phyloP scores from a whole-genome alignment of 2,888 invertebrate genomes.

The Scotopteryx bipunctaria region DNA sequence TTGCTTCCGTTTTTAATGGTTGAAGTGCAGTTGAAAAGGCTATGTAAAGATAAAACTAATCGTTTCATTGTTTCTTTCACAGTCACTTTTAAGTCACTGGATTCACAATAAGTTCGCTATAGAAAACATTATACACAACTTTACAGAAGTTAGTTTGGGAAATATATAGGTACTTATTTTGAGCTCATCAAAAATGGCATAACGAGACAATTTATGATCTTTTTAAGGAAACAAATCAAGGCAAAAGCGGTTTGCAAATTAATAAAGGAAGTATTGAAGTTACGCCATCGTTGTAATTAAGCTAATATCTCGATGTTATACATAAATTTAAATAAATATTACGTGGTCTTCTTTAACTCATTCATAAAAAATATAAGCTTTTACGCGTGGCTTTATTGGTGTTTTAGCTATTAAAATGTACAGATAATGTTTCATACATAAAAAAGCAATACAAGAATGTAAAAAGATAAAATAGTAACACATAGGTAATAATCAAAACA shows the following conservation, averaged over 20 bases:
- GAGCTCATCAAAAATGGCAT: constrained; percentile 28
- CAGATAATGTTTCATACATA: too few relatives aligned
- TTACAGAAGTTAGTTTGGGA: too few relatives aligned
- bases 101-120: too few relatives aligned
- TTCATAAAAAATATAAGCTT: background rate
- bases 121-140: too few relatives aligned
- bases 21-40: constrained; percentile 1
- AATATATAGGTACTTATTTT: too few relatives aligned
- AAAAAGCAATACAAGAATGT: too few relatives aligned
- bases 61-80: background rate
- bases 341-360: constrained; percentile 13
- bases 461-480: too few relatives aligned
- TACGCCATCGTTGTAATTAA: constrained; percentile 42
- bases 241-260: constrained; percentile 46
- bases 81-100: too few relatives aligned
- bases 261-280: constrained; percentile 52
- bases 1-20: constrained; percentile 16
- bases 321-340: constrained; percentile 13
- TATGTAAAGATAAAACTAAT: background rate
- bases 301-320: constrained; percentile 43
- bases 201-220: constrained; percentile 29
- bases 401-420: background rate
- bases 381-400: background rate
- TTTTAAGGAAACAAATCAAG: constrained; percentile 49
- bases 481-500: too few relatives aligned